phyloP scores from a whole-genome alignment of 2,797 vertebrate genomes.

The Heliangelus exortis region DNA sequence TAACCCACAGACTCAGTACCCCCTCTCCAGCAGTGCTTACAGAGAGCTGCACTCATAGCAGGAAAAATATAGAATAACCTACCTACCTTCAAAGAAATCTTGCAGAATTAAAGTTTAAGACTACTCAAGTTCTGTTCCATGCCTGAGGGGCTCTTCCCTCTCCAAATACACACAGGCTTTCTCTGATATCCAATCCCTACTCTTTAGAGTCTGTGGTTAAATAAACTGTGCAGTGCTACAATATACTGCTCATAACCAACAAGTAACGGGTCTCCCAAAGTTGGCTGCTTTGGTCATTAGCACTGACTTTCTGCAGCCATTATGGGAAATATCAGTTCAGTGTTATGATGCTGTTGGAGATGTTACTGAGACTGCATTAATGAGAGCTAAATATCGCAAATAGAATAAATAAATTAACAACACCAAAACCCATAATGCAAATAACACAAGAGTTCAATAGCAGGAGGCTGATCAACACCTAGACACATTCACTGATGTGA shows the following conservation, averaged over 20 bases:
- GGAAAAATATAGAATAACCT: neutral
- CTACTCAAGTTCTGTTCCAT: neutral
- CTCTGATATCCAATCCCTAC: neutral
- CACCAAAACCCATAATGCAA: neutral
- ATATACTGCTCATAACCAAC: neutral
- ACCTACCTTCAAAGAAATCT: neutral
- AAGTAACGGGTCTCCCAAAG: neutral
- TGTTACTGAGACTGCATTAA: neutral
- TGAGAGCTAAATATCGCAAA: neutral
- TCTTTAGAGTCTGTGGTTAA: neutral
- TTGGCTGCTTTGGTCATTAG: neutral
- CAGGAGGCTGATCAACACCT: neutral
- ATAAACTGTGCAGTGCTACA: neutral
- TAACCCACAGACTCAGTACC: neutral
- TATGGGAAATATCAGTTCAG: neutral
- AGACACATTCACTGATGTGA: neutral
- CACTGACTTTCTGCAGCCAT: neutral
- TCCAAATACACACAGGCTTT: slow-evolving; percentile 17
- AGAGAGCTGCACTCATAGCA: neutral
- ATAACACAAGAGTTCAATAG: neutral
- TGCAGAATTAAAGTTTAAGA: neutral
- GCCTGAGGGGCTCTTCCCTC: neutral
- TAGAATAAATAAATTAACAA: neutral
- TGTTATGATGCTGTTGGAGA: neutral
- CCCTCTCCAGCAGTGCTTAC: neutral